These are phyloP conservation scores for Salvator merianae DNA, from an alignment of 2,113 vertebrate genomes.

Conservation along the genomic window DNA sequence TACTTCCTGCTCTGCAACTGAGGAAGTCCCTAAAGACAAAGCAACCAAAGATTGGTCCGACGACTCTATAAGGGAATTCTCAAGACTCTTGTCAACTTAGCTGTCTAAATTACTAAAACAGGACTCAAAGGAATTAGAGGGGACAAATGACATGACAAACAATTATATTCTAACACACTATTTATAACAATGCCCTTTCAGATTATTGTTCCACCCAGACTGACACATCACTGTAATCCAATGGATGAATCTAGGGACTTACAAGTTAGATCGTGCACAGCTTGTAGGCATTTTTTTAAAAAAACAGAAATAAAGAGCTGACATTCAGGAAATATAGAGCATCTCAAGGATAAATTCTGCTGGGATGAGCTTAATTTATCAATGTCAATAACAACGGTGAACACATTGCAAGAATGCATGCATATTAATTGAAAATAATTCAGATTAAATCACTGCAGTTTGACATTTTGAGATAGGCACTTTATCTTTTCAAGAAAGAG, in stretches of 20 bases:
- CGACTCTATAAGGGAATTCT: constrained; percentile 86
- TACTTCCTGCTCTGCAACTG: constrained; percentile 72
- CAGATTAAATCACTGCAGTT: constrained; percentile 94
- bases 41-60: constrained; percentile 79
- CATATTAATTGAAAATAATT: constrained; percentile 99
- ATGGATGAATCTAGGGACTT: constrained; percentile 77
- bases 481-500: constrained; percentile 95
- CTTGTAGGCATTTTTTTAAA: constrained; percentile 73
- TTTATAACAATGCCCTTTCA: constrained; percentile 87
- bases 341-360: constrained; percentile 87
- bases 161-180: constrained; percentile 90
- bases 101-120: constrained; percentile 88
- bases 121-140: constrained; percentile 83
- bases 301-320: constrained; percentile 76
- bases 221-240: constrained; percentile 81
- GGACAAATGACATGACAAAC: constrained; percentile 88
- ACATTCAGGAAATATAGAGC: constrained; percentile 90
- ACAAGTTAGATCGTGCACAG: constrained; percentile 76
- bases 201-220: constrained; percentile 82
- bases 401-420: constrained; percentile 88
- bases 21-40: constrained; percentile 78
- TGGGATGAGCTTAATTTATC: constrained; percentile 95
- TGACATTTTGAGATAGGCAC: constrained; percentile 97
- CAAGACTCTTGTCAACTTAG: constrained; percentile 89
- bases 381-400: constrained; percentile 91